phyloP scores from a whole-genome alignment of 2,797 vertebrate genomes.

The Eutrigla gurnardus region DNA sequence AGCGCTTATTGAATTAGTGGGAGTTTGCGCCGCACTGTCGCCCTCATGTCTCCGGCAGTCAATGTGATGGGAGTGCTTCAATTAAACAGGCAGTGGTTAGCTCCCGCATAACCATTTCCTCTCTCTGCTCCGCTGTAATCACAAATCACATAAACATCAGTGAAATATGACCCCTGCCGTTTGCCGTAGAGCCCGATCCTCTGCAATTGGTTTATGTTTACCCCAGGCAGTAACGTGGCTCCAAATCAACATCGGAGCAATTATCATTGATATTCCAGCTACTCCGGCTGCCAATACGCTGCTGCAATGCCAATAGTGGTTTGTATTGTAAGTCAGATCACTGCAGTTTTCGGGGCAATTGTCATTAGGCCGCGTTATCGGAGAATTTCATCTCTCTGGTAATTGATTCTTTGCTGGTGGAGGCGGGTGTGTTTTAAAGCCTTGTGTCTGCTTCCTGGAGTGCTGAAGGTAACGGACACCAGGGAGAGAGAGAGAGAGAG shows the following conservation, averaged over 20 bases:
- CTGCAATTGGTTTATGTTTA: conserved; percentile 68
- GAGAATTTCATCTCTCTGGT: conserved; percentile 78
- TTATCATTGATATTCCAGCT: conserved; percentile 79
- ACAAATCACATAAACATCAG: conserved; percentile 56
- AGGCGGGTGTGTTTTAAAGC: conserved; percentile 56
- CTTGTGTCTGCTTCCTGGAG: conserved; percentile 72
- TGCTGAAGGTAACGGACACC: conserved; percentile 74
- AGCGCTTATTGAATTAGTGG: conserved; percentile 62
- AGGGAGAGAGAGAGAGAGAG: conserved; percentile 43
- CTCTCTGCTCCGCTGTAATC: conserved; percentile 45
- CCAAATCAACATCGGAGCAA: conserved; percentile 75
- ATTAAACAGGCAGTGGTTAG: conserved; percentile 63
- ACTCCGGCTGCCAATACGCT: conserved; percentile 63
- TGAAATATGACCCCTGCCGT: conserved; percentile 57
- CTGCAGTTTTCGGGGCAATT: conserved; percentile 71
- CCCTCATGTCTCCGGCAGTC: conserved; percentile 50
- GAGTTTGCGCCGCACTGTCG: conserved; percentile 41
- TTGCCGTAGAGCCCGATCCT: conserved; percentile 54
- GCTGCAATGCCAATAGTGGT: conserved; percentile 70
- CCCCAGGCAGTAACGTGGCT: conserved; percentile 59
- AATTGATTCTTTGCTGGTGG: conserved; percentile 77
- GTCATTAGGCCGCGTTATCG: conserved; percentile 74
- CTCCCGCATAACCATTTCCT: conserved; percentile 52
- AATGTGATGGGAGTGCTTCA: conserved; percentile 54
- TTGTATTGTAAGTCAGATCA: conserved; percentile 74